Evolutionary conservation across 2,797 vertebrate species (phyloP).

Genomic region (Echeneis naucrates): DNA sequence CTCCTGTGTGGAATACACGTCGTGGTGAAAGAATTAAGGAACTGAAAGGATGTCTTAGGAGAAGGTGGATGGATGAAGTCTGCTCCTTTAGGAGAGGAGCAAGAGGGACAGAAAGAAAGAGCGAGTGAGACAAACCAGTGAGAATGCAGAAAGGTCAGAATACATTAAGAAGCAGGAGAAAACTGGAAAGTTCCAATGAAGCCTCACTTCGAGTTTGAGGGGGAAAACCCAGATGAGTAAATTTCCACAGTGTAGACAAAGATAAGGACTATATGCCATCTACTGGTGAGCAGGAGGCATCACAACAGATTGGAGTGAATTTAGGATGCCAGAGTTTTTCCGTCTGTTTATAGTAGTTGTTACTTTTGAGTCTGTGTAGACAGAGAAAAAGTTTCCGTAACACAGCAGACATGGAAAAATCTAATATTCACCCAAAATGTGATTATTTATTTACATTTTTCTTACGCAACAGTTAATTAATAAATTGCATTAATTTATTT

Average conservation of each 20-base stretch:
- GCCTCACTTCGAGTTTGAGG: conserved; percentile 50
- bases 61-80: conserved; percentile 71
- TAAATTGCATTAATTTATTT: neutral
- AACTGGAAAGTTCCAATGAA: conserved; percentile 75
- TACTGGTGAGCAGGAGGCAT: conserved; percentile 68
- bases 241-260: conserved; percentile 30
- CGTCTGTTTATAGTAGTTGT: neutral
- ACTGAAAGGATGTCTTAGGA: conserved; percentile 76
- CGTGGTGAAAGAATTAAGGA: conserved; percentile 73
- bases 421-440: neutral
- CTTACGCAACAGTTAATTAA: neutral
- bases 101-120: conserved; percentile 35
- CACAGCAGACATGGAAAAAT: neutral
- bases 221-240: conserved; percentile 66
- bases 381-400: no score
- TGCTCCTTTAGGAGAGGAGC: conserved; percentile 46
- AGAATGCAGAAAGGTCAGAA: conserved; percentile 56
- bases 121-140: conserved; percentile 37
- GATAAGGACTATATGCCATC: conserved; percentile 62
- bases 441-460: neutral
- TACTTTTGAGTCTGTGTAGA: neutral
- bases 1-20: conserved; percentile 80
- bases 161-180: conserved; percentile 65
- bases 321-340: neutral
- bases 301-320: conserved; percentile 28